These are phyloP conservation scores for Metopolophium dirhodum DNA, from an alignment of 1,140 invertebrate species.

Conservation along the genomic window DNA sequence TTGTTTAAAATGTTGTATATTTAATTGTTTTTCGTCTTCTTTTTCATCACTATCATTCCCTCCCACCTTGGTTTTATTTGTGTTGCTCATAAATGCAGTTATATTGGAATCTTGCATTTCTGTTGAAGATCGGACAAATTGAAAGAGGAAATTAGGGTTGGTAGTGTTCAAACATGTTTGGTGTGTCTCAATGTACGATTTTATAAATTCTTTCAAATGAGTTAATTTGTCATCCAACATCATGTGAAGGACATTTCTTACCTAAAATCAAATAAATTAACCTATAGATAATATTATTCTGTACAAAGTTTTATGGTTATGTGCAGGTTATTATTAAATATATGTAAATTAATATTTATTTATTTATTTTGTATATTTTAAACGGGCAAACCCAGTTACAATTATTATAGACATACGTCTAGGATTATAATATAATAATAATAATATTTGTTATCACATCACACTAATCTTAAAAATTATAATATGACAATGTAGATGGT, in stretches of 20 bases:
- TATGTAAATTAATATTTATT: too few species aligned
- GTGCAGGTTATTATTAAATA: too few species aligned
- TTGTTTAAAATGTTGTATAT: background rate
- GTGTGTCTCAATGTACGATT: background rate
- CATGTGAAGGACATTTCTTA: background rate
- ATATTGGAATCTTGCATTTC: background rate
- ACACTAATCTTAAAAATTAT: too few species aligned
- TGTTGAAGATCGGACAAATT: background rate
- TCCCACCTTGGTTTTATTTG: background rate
- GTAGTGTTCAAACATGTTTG: background rate
- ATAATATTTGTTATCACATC: too few species aligned
- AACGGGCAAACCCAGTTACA: too few species aligned
- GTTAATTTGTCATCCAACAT: background rate
- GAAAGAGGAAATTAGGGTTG: background rate
- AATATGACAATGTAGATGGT: too few species aligned
- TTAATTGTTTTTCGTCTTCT: background rate
- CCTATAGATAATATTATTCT: too few species aligned
- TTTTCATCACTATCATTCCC: background rate
- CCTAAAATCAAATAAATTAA: background rate
- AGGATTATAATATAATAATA: too few species aligned
- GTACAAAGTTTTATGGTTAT: too few species aligned
- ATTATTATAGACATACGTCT: too few species aligned
- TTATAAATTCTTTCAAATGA: background rate
- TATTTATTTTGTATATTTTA: too few species aligned
- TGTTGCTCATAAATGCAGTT: background rate